Evolutionary conservation across 2,113 vertebrate species (phyloP), one percentile per base, ranked within the genome.

Genomic region (Numenius arquata): DNA sequence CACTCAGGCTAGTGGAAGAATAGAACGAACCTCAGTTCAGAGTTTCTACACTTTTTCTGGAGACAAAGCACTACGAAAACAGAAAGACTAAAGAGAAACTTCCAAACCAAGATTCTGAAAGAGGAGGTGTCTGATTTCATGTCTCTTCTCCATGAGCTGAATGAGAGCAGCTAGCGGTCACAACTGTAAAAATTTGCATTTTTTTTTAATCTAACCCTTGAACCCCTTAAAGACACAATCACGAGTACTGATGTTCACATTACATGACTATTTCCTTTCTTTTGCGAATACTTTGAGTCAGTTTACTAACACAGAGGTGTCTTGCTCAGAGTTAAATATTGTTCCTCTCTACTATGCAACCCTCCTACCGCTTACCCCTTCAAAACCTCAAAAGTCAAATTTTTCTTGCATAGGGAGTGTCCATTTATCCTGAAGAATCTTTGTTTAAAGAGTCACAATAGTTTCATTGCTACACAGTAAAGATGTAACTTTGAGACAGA

Each of bases 241-340:
- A 74, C 1, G 1, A 85, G 22, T 29, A 55, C 15, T 32, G 29
- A n/a, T 3, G 1, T 6, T 40, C 32, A 55, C 1, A 1, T 26
- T 59, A 41, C 7, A 50, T 14, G 3, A 62, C 41, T 8, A 34
- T 65, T 55, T 88, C 63, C 30, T 63, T 88, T 77, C 52, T 29
- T 87, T 59, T 26, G 9, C 41, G 63, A 80, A 68, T 55, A 53
- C n/a, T 84, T 45, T 34, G 18, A 68, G 22, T 36, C 53, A 65
- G 21, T 55, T 55, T 34, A 40, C n/a, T 77, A 59, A 45, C 6
- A 20, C 0, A 0, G 25, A 77, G 8, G n/a, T 8, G 7, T 32
- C 63, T 27, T 34, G 25, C 19, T 61, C 9, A 6, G 43, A 88
- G 25, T 45, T 40, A 63, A 67, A 70, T 29, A 21, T 40, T 43